phyloP scores from a whole-genome alignment of 2,797 vertebrate genomes.

The Rhinoraja longicauda region DNA sequence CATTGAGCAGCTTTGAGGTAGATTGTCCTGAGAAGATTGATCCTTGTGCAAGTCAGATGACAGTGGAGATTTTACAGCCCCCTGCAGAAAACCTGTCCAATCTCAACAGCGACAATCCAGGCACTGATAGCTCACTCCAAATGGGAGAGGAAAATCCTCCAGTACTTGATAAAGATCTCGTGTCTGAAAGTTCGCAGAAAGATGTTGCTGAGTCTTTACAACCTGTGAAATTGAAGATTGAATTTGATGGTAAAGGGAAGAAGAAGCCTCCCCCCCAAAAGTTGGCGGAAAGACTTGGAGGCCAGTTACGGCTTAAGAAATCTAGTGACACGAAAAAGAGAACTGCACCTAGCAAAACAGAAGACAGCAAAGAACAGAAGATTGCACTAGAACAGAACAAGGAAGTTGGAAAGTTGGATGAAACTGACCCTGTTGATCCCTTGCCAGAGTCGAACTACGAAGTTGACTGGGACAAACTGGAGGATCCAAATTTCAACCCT shows the following conservation, averaged over 20 bases:
- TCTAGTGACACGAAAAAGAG: conserved; percentile 36
- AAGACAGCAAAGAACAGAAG: conserved; percentile 30
- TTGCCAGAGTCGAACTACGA: conserved; percentile 55
- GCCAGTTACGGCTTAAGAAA: conserved; percentile 56
- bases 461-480: conserved; percentile 64
- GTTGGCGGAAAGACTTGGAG: conserved; percentile 57
- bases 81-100: conserved; percentile 48
- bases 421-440: conserved; percentile 40
- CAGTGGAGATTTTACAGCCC: conserved; percentile 48
- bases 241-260: conserved; percentile 61
- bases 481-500: conserved; percentile 67
- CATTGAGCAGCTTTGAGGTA: background rate
- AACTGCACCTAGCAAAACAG: conserved; percentile 36
- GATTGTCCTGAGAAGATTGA: background rate
- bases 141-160: conserved; percentile 53
- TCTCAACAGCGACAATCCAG: conserved; percentile 55
- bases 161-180: conserved; percentile 21
- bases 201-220: conserved; percentile 38
- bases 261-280: conserved; percentile 61
- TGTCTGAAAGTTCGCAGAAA: conserved; percentile 28
- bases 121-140: conserved; percentile 56
- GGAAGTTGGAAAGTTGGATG: background rate
- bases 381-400: conserved; percentile 40
- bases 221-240: conserved; percentile 69
- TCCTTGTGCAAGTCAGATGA: background rate